Percentiles rank a stretch among this genome's conserved stretches.
Conservation (phyloP, 2,888 invertebrate genomes). For the Lingula anatina region DNA sequence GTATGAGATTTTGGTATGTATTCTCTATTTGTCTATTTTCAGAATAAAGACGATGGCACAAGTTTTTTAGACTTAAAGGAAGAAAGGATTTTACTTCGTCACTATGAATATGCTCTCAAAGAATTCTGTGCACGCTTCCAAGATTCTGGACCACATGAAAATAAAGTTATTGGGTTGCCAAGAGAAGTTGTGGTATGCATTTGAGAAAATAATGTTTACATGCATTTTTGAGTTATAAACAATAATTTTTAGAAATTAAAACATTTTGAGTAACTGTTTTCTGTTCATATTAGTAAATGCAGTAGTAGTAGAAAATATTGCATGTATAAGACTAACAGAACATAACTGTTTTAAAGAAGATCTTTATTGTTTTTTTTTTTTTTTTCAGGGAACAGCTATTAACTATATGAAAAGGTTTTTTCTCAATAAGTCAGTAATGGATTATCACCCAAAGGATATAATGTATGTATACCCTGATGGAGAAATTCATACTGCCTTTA, state of each 20-base stretch:
- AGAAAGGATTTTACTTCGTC: slow-evolving; percentile 74
- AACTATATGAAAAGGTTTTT: slow-evolving; percentile 97
- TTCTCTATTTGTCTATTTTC: slow-evolving; percentile 6
- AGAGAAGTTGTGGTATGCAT: background rate
- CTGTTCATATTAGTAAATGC: background rate
- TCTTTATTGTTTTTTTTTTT: slow-evolving; percentile 5
- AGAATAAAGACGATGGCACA: slow-evolving; percentile 49
- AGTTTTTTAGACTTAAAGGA: slow-evolving; percentile 76
- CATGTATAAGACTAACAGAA: no score
- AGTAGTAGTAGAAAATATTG: background rate
- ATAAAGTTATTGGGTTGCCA: background rate
- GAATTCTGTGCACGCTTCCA: slow-evolving; percentile 89
- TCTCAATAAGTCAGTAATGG: slow-evolving; percentile 91
- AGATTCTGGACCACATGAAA: slow-evolving; percentile 78
- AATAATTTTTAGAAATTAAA: background rate
- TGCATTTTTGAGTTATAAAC: background rate
- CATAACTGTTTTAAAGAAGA: background rate
- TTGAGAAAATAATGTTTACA: no score
- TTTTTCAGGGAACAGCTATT: slow-evolving; percentile 72
- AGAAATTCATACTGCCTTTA: no score
- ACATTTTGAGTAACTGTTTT: background rate
- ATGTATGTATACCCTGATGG: slow-evolving; percentile 59
- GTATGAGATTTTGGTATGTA: no score
- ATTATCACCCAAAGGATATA: slow-evolving; percentile 95
- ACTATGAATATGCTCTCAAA: slow-evolving; percentile 78